Percentiles rank a stretch among this genome's conserved stretches.
These are phyloP conservation scores for Periplaneta americana DNA, from an alignment of 1,140 invertebrate genomes.

Conservation along the genomic window DNA sequence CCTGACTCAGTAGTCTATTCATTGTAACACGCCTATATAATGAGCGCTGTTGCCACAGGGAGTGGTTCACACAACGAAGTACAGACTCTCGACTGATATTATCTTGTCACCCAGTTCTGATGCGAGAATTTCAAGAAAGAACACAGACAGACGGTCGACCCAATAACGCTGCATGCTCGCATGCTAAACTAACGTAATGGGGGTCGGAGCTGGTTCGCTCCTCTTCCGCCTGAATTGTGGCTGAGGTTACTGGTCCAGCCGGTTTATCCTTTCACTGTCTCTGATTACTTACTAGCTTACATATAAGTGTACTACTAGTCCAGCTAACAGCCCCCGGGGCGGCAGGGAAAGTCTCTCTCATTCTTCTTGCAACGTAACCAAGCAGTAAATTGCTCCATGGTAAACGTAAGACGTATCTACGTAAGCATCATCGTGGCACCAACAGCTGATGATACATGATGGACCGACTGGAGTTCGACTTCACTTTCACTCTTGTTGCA, in stretches of 20 bases:
- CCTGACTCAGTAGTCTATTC: too few species aligned
- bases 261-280: neutral
- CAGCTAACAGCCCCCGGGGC: neutral
- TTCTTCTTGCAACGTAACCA: neutral
- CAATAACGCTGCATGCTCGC: neutral
- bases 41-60: too few species aligned
- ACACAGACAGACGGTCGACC: neutral
- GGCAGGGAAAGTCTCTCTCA: neutral
- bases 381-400: neutral
- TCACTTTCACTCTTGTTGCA: neutral
- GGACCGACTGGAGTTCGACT: neutral
- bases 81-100: too few species aligned
- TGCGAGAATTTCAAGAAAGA: too few species aligned
- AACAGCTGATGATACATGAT: neutral
- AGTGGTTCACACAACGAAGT: too few species aligned
- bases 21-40: too few species aligned
- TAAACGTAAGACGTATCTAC: too few species aligned
- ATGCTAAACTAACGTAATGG: neutral
- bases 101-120: too few species aligned
- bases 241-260: neutral
- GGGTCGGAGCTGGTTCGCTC: neutral
- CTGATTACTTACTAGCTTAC: neutral
- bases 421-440: neutral
- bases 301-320: neutral
- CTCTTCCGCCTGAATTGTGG: neutral